These are phyloP conservation scores for Actenoides hombroni DNA, from an alignment of 2,113 vertebrate genomes.

Conservation along the genomic window DNA sequence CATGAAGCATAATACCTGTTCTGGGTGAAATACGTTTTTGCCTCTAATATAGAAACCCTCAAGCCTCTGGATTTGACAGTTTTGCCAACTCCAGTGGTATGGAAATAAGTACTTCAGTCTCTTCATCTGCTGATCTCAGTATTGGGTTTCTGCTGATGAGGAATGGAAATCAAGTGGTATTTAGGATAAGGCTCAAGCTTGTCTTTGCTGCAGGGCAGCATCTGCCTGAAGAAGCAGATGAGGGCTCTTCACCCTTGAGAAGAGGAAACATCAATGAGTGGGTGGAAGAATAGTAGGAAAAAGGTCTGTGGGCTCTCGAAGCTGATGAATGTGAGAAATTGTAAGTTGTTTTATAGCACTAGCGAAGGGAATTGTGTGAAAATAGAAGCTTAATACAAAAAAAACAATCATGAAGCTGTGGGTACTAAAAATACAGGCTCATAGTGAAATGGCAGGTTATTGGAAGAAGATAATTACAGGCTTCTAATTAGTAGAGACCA, in stretches of 20 bases:
- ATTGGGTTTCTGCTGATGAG: background rate
- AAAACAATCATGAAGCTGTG: background rate
- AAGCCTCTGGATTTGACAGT: background rate
- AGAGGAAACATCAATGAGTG: background rate
- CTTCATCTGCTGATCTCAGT: background rate
- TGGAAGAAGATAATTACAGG: background rate
- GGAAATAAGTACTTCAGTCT: background rate
- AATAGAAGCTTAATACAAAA: background rate
- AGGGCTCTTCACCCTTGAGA: background rate
- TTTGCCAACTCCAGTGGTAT: background rate
- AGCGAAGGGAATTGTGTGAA: background rate
- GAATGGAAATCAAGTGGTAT: background rate
- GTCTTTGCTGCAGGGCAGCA: background rate
- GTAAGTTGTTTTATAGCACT: background rate
- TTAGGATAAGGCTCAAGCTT: background rate
- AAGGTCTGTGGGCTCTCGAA: background rate
- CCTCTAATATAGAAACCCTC: background rate
- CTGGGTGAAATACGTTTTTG: background rate
- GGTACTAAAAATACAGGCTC: background rate
- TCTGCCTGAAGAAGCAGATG: background rate
- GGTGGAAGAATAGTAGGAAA: background rate
- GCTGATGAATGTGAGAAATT: rapidly evolving
- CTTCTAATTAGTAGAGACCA: background rate
- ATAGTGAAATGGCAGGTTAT: background rate
- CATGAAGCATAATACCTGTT: background rate